These are phyloP conservation scores for Xyrichtys novacula DNA, from an alignment of 2,797 vertebrate species.

Conservation along the genomic window DNA sequence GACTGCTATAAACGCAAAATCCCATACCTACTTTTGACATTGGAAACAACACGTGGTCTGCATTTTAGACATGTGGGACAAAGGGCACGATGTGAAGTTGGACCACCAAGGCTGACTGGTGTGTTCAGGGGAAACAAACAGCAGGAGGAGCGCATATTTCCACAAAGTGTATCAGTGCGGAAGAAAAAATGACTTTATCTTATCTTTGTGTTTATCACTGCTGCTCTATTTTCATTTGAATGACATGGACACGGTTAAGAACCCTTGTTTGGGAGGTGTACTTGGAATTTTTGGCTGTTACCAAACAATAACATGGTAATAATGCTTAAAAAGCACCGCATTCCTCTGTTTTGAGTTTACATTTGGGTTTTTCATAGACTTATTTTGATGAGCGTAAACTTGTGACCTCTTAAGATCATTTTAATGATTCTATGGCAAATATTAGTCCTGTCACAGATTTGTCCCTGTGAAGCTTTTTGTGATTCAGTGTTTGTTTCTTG, in stretches of 20 bases:
- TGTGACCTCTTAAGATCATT: slow-evolving; percentile 22
- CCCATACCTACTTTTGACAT: slow-evolving; percentile 69
- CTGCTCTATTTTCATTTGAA: neutral
- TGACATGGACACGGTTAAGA: slow-evolving; percentile 4
- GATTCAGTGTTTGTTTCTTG: slow-evolving; percentile 65
- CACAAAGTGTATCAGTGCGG: slow-evolving; percentile 44
- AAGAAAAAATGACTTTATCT: slow-evolving; percentile 30
- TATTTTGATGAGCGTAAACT: neutral
- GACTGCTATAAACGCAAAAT: slow-evolving; percentile 23
- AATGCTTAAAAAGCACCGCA: too few relatives aligned
- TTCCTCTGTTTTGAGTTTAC: neutral
- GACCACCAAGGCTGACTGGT: slow-evolving; percentile 70
- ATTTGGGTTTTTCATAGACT: neutral
- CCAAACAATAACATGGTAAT: slow-evolving; percentile 10
- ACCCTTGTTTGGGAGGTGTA: slow-evolving; percentile 1
- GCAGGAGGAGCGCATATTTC: slow-evolving; percentile 39
- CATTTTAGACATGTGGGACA: slow-evolving; percentile 82
- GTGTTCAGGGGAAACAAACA: slow-evolving; percentile 45
- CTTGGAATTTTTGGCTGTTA: neutral
- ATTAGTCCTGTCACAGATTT: slow-evolving; percentile 52
- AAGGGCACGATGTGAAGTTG: slow-evolving; percentile 77
- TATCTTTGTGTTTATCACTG: slow-evolving; percentile 25
- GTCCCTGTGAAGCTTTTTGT: slow-evolving; percentile 33
- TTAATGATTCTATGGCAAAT: slow-evolving; percentile 63
- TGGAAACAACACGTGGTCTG: slow-evolving; percentile 85